A percentile compares a stretch with the other conserved stretches of the same genome.
Evolutionary conservation across 2,888 invertebrate species (phyloP).

Genomic region (Lobophora halterata): DNA sequence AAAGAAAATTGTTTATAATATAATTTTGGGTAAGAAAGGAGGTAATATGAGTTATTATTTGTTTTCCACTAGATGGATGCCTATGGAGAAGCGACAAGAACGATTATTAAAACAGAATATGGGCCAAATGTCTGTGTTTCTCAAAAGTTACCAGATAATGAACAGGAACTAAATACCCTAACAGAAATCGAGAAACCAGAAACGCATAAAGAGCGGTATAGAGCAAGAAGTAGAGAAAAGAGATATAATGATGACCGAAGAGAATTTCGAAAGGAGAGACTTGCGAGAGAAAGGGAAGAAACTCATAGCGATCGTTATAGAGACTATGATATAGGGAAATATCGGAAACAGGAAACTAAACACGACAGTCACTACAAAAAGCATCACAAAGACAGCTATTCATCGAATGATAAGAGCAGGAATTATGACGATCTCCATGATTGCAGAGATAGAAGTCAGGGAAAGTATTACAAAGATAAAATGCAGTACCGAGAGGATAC

Average conservation of each 20-base stretch:
- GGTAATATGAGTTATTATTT: too few relatives aligned
- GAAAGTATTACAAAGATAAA: background rate
- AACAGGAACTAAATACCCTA: too few relatives aligned
- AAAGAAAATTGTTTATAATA: background rate
- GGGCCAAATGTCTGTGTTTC: conserved; percentile 19
- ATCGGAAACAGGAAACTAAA: background rate
- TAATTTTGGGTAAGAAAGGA: conserved; percentile 8
- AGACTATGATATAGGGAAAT: background rate
- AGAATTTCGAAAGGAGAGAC: background rate
- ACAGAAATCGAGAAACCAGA: too few relatives aligned
- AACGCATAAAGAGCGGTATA: background rate
- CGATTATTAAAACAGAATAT: conserved; percentile 29
- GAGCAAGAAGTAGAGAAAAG: conserved; percentile 8
- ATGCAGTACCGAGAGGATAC: conserved; percentile 4
- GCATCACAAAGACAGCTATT: conserved; percentile 3
- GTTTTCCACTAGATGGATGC: conserved; percentile 48
- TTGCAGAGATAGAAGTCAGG: background rate
- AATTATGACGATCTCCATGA: background rate
- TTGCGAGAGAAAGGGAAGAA: too few relatives aligned
- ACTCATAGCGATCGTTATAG: background rate
- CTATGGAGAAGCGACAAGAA: conserved; percentile 34
- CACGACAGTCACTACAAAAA: background rate
- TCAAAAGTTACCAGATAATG: conserved; percentile 9
- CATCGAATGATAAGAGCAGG: conserved; percentile 5
- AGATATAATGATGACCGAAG: conserved; percentile 2